Evolutionary conservation across 1,140 invertebrate species (phyloP).

Genomic region (Zaprionus ghesquierei): DNA sequence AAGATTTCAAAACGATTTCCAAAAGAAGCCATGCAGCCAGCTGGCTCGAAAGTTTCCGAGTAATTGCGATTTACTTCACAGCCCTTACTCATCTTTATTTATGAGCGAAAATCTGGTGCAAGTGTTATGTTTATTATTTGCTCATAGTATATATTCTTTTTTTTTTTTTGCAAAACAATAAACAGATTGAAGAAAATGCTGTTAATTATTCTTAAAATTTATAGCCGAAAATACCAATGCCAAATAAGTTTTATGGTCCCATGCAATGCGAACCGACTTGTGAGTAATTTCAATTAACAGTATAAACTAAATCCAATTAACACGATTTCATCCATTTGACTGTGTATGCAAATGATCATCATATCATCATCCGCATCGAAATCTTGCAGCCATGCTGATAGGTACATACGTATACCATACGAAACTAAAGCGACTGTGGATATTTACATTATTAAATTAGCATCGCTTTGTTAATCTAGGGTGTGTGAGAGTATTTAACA

Average conservation of each 20-base stretch:
- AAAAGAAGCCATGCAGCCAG: neutral
- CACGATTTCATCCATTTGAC: conserved; percentile 55
- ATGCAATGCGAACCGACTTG: conserved; percentile 20
- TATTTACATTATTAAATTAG: conserved; percentile 74
- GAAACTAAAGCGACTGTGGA: conserved; percentile 28
- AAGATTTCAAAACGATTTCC: neutral
- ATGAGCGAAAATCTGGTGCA: conserved; percentile 35
- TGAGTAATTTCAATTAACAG: conserved; percentile 70
- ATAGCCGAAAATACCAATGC: conserved; percentile 17
- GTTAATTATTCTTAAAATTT: conserved; percentile 51
- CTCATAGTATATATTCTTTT: conserved; percentile 24
- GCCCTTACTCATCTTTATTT: conserved; percentile 54
- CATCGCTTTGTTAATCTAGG: conserved; percentile 67
- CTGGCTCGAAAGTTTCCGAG: conserved; percentile 33
- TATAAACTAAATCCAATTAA: conserved; percentile 76
- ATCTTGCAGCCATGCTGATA: conserved; percentile 36
- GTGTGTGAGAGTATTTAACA: conserved; percentile 37
- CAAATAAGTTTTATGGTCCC: conserved; percentile 53
- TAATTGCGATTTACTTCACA: conserved; percentile 37
- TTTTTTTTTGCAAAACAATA: conserved; percentile 33
- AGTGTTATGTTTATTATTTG: conserved; percentile 55
- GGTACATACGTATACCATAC: conserved; percentile 46
- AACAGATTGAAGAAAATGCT: conserved; percentile 15
- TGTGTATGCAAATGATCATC: no score
- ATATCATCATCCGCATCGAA: neutral